Evolutionary conservation across 2,797 vertebrate species (phyloP).

Genomic region (Rhabdophis nuchalis): DNA sequence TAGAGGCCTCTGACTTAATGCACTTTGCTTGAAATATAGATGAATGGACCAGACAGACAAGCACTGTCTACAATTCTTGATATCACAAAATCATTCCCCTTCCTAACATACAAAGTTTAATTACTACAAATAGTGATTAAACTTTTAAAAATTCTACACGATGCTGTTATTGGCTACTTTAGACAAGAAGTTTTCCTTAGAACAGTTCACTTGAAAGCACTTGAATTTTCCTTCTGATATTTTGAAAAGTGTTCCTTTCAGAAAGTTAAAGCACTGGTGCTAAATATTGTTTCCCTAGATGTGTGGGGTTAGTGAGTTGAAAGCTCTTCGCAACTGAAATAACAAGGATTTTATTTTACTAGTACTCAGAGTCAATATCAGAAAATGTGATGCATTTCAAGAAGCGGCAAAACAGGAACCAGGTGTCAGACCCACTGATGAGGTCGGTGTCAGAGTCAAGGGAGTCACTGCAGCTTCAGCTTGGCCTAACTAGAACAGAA

Average conservation of each 20-base stretch:
- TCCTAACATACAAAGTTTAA: background rate
- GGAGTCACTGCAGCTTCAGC: background rate
- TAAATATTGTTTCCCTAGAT: background rate
- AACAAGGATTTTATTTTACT: background rate
- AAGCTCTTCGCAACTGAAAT: background rate
- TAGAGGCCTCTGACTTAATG: too few species aligned
- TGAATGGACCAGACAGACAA: background rate
- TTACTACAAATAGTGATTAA: background rate
- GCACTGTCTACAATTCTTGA: background rate
- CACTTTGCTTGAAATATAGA: background rate
- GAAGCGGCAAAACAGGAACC: background rate
- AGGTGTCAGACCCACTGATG: background rate
- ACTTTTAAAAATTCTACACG: background rate
- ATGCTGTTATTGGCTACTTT: background rate
- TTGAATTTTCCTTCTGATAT: background rate
- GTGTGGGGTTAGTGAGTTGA: background rate
- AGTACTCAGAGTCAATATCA: background rate
- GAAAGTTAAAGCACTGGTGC: background rate
- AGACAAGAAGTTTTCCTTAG: background rate
- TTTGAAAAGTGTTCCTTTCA: background rate
- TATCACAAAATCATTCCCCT: background rate
- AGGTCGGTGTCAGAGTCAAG: background rate
- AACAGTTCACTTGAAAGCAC: background rate
- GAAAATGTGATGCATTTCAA: background rate
- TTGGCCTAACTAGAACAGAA: background rate